A percentile compares a stretch with the other conserved stretches of the same genome.
phyloP scores from a whole-genome alignment of 1,140 invertebrate species.

The Neodiprion pinetum region DNA sequence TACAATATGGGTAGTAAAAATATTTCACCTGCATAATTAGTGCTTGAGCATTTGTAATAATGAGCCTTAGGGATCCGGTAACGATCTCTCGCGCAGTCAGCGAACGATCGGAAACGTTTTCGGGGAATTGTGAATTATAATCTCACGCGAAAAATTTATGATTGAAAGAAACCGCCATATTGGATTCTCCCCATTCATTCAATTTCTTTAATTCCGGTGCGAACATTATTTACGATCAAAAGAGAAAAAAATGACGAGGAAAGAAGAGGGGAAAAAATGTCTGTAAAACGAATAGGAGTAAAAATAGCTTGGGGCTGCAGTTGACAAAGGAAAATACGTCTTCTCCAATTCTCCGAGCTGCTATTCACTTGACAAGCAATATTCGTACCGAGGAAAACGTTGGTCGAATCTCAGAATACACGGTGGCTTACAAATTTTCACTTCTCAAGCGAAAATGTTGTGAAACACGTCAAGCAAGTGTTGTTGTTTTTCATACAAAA shows the following conservation, averaged over 20 bases:
- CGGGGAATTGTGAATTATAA: background rate
- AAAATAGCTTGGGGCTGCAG: background rate
- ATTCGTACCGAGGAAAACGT: too few relatives aligned
- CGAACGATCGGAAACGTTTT: background rate
- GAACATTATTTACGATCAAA: background rate
- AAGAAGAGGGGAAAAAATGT: background rate
- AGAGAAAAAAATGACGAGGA: background rate
- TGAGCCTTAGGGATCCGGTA: background rate
- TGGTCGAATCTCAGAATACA: too few relatives aligned
- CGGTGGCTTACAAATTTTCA: too few relatives aligned
- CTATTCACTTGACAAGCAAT: too few relatives aligned
- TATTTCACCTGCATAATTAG: too few relatives aligned
- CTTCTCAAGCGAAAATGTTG: too few relatives aligned
- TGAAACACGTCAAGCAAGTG: too few relatives aligned
- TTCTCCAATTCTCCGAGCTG: background rate
- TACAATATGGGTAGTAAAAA: too few relatives aligned
- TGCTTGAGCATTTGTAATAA: too few relatives aligned
- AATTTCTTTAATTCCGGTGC: background rate
- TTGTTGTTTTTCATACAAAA: too few relatives aligned
- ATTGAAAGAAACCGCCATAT: background rate
- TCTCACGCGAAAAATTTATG: background rate
- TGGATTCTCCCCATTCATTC: background rate
- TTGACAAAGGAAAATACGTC: slow-evolving; percentile 3
- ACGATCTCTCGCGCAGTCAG: background rate
- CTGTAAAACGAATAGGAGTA: too few relatives aligned